phyloP scores from a whole-genome alignment of 2,888 invertebrate genomes.

The Octodonta nipae region DNA sequence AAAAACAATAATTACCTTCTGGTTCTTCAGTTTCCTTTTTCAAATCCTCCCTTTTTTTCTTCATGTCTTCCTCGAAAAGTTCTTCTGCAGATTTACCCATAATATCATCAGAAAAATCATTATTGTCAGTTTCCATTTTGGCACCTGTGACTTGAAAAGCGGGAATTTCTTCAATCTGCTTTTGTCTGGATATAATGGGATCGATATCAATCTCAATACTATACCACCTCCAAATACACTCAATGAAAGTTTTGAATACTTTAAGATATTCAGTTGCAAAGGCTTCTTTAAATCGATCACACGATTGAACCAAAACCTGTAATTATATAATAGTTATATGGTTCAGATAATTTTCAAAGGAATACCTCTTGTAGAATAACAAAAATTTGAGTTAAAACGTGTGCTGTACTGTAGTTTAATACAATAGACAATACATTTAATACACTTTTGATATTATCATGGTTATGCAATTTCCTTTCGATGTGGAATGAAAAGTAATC shows the following conservation, averaged over 20 bases:
- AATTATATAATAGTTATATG: neutral
- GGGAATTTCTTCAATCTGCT: conserved; percentile 23
- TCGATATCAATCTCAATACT: conserved; percentile 20
- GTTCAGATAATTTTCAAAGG: conserved; percentile 2
- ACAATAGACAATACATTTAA: conserved; percentile 60
- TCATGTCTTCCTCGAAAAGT: conserved; percentile 40
- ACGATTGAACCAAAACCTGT: conserved; percentile 47
- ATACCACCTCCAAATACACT: conserved; percentile 47
- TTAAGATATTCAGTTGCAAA: conserved; percentile 50
- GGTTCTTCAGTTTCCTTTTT: conserved; percentile 18
- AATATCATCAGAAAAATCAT: conserved; percentile 32
- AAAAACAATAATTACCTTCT: conserved; percentile 14
- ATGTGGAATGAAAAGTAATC: conserved; percentile 65
- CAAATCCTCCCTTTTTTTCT: conserved; percentile 30
- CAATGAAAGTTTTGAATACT: conserved; percentile 56
- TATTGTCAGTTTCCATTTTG: conserved; percentile 22
- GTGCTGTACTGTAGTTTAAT: conserved; percentile 53
- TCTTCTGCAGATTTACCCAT: conserved; percentile 38
- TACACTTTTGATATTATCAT: conserved; percentile 49
- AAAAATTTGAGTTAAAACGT: conserved; percentile 50
- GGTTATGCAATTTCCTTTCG: conserved; percentile 48
- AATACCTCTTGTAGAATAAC: conserved; percentile 54
- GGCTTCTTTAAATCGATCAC: conserved; percentile 43
- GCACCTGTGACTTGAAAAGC: conserved; percentile 23
- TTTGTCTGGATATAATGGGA: conserved; percentile 23